phyloP scores from a whole-genome alignment of 2,888 invertebrate species.

The Tridacna gigas region DNA sequence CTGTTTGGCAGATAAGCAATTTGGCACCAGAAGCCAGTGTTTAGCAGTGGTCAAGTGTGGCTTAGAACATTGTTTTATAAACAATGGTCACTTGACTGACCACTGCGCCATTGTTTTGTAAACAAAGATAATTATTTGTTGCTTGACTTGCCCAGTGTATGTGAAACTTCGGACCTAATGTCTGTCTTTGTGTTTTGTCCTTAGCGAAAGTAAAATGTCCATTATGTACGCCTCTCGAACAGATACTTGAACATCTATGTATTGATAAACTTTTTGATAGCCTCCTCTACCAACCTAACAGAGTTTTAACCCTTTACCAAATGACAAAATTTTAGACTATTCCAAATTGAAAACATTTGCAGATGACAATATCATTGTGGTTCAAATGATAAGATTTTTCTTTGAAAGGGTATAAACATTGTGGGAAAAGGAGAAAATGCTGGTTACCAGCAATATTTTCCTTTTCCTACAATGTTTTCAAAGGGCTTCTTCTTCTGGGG shows the following conservation, averaged over 20 bases:
- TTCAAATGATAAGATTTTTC: background rate
- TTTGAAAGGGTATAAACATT: background rate
- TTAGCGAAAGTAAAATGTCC: slow-evolving; percentile 21
- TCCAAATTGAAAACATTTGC: too few relatives aligned
- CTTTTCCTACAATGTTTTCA: too few relatives aligned
- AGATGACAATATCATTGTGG: too few relatives aligned
- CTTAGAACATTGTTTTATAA: slow-evolving; percentile 31
- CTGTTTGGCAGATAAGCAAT: slow-evolving; percentile 3
- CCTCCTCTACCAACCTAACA: too few relatives aligned
- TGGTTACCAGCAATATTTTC: too few relatives aligned
- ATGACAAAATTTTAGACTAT: too few relatives aligned
- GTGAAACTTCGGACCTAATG: slow-evolving; percentile 8
- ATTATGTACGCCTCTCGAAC: background rate
- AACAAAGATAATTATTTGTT: slow-evolving; percentile 22
- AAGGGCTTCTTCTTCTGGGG: too few relatives aligned
- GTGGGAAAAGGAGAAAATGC: too few relatives aligned
- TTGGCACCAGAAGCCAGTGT: slow-evolving; percentile 37
- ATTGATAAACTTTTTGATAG: background rate
- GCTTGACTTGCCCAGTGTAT: background rate
- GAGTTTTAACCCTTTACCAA: too few relatives aligned
- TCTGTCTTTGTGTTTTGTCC: background rate
- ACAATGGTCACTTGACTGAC: slow-evolving; percentile 40
- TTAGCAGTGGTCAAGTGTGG: slow-evolving; percentile 15
- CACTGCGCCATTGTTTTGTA: slow-evolving; percentile 22
- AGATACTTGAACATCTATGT: background rate